phyloP scores from a whole-genome alignment of 1,140 invertebrate genomes.

The Bombus vancouverensis region DNA sequence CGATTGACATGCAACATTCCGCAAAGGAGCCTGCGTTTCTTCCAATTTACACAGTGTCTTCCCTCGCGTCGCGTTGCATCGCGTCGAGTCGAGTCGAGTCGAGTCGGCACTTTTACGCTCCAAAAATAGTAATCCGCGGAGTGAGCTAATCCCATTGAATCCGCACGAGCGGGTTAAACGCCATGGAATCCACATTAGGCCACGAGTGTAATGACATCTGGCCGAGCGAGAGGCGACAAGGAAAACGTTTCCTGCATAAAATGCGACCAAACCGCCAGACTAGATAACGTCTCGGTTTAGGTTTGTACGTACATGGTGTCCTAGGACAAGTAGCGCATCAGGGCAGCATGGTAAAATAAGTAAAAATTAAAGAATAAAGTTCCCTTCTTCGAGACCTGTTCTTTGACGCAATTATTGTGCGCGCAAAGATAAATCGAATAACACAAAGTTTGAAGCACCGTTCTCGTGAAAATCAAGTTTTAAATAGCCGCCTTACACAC shows the following conservation, averaged over 20 bases:
- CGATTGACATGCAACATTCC: slow-evolving; percentile 38
- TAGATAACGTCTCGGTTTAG: no score
- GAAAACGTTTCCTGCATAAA: neutral
- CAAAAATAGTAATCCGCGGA: slow-evolving; percentile 59
- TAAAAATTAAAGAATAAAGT: no score
- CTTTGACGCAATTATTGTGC: no score
- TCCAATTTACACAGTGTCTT: slow-evolving; percentile 17
- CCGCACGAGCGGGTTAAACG: slow-evolving; percentile 36
- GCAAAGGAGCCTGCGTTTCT: neutral
- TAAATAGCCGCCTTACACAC: no score
- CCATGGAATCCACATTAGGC: slow-evolving; percentile 49
- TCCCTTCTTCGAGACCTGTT: no score
- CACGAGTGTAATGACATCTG: slow-evolving; percentile 60
- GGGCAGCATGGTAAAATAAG: no score
- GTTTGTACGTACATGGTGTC: no score
- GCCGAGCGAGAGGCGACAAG: neutral
- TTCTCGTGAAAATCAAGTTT: no score
- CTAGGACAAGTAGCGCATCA: no score
- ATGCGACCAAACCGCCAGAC: no score
- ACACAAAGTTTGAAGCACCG: no score
- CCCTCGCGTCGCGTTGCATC: neutral
- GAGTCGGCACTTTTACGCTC: slow-evolving; percentile 41
- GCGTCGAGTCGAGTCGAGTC: slow-evolving; percentile 23
- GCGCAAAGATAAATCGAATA: no score
- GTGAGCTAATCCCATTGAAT: slow-evolving; percentile 63